Evolutionary conservation across 2,113 vertebrate species (phyloP), one percentile per base, ranked within the genome.

Genomic region (Camarhynchus parvulus): DNA sequence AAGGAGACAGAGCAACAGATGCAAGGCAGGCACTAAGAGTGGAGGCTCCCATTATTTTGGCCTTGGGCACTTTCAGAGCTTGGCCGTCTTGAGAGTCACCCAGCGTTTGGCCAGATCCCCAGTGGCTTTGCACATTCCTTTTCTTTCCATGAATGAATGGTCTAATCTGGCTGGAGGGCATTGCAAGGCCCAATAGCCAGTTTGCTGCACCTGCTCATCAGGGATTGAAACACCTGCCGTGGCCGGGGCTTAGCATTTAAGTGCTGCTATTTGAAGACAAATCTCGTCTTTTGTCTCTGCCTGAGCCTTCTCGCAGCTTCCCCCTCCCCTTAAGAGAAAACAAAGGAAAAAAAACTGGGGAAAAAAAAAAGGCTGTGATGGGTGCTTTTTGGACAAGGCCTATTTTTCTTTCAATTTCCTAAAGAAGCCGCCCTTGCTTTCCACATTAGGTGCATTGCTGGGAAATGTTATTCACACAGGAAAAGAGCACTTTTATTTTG

Each of bases 221-320:
- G 66, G 88, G 92, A 77, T 77, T 89, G 91, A 93, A 96, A 97
- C 97, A 94, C 97, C 96, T 97, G 97, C 94, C 78, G 8, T 59
- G 88, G 85, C 76, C 1, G 28, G 81, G 85, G 86, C 90, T 97
- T 96, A 94, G 96, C 85, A 89, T 94, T 93, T 96, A 96, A 95
- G 96, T 97, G 91, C 97, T 94, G 96, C 92, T 96, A 96, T 95
- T 97, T 92, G 92, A 96, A 95, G 95, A 96, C 89, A 97, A 94
- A 91, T 95, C 95, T 97, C 85, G 58, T 69, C 92, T 77, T 92
- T 92, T 87, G 95, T 95, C 49, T 92, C 78, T 69, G 83, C 68
- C 49, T 37, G 63, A 81, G 87, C 94, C 84, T 94, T 41, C 77
- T 73, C 4, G 7, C 44, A n/a, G 35, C 63, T 83, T 35, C 68